phyloP scores from a whole-genome alignment of 2,113 vertebrate species.

The Petrocephalus microphthalmus region DNA sequence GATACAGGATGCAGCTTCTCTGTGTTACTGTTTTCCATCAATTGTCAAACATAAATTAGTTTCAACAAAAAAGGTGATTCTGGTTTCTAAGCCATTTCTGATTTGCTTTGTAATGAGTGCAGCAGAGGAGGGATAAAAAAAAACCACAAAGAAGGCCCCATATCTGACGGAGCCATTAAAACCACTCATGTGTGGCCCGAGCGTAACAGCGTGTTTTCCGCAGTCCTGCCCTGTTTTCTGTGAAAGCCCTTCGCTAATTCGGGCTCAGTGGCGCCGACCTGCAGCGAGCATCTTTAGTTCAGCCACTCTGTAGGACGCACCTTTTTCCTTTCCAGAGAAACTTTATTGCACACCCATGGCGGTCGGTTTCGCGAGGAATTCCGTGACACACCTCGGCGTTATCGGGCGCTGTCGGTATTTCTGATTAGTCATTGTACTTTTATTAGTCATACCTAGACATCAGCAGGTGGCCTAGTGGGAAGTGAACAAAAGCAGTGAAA shows the following conservation, averaged over 20 bases:
- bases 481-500: neutral
- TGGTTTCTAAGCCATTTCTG: constrained; percentile 37
- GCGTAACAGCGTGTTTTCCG: constrained; percentile 33
- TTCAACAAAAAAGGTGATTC: constrained; percentile 43
- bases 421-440: neutral
- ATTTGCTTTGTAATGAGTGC: constrained; percentile 44
- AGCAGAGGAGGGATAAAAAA: constrained; percentile 43
- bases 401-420: neutral
- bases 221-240: constrained; percentile 37
- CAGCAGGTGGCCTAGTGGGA: neutral
- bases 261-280: constrained; percentile 18
- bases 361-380: neutral
- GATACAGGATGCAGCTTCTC: constrained; percentile 27
- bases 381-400: neutral
- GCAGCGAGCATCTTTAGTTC: neutral
- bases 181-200: constrained; percentile 55
- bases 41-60: constrained; percentile 48
- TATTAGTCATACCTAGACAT: neutral
- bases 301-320: neutral
- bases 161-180: constrained; percentile 59
- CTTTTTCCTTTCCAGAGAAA: neutral
- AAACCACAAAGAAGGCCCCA: constrained; percentile 47
- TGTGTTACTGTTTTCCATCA: constrained; percentile 51
- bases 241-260: constrained; percentile 44
- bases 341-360: neutral